Evolutionary conservation across 2,888 invertebrate species (phyloP), one percentile per base, ranked within the genome.

Genomic region (Parnassius apollo): DNA sequence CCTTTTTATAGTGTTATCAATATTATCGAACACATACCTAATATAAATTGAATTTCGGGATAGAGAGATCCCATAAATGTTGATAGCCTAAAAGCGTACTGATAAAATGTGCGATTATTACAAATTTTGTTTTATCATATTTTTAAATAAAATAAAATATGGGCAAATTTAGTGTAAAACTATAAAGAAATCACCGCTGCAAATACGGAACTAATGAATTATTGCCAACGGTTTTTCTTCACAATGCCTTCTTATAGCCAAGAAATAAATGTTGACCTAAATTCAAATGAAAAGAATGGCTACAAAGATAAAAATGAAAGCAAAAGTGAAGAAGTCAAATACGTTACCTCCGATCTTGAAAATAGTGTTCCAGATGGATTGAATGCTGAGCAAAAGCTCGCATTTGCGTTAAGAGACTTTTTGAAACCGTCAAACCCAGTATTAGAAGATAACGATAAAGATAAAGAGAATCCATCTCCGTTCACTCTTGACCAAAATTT

Each of bases 211-310:
- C 54, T 64, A 60, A 65, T 64, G 59, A 52, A 65, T 58, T 62
- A 56, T 60, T 53, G 50, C 55, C 64, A 60, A 10, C 42, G 59
- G 57, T 59, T 61, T 67, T 56, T 64, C 46, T 71, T 77, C 69
- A 84, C 72, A 69, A 91, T 91, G 91, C 91, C 91, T 76, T 90
- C 91, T 45, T 81, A 74, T 68, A 90, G 81, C 73, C 88, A 86
- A 75, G 85, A 90, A 72, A 83, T 88, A 66, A 88, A 89, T 60
- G 83, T 86, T 67, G 89, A 89, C 74, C 73, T 88, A 57, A 85
- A 83, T 78, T 83, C 83, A 53, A 86, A 83, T 70, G 86, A 86
- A 69, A 83, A 80, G 66, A 80, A 79, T 72, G 72, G 74, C 62
- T 78, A 80, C 64, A 85, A 81, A 68, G 75, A 70, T 69, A 81